Conservation (phyloP, 2,797 vertebrate genomes). For the Chiroxiphia lanceolata region DNA sequence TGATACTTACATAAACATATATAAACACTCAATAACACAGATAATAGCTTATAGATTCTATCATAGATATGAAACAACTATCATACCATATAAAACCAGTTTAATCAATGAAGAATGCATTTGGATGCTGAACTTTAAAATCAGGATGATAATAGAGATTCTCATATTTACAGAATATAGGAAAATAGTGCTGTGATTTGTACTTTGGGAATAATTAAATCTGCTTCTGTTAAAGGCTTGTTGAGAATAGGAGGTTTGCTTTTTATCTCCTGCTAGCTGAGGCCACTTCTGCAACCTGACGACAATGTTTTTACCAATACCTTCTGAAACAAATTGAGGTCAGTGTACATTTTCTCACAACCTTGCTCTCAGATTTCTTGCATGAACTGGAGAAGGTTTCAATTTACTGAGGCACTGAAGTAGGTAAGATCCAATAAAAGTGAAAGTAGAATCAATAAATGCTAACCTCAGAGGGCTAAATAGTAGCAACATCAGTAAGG, state of each 20-base stretch:
- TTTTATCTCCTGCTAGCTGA: slow-evolving; percentile 54
- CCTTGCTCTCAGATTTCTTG: slow-evolving; percentile 73
- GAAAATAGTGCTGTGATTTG: background rate
- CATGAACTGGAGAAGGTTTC: slow-evolving; percentile 79
- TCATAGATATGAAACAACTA: background rate
- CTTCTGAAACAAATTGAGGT: slow-evolving; percentile 77
- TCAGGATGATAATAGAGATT: background rate
- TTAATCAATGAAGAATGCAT: background rate
- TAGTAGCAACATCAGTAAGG: slow-evolving; percentile 66
- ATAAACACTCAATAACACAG: background rate
- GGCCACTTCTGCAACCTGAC: slow-evolving; percentile 58
- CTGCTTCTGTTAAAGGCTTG: background rate
- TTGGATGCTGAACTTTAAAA: background rate
- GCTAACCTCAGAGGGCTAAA: slow-evolving; percentile 72
- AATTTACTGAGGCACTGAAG: slow-evolving; percentile 78
- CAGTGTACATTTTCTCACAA: slow-evolving; percentile 74
- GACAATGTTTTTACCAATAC: slow-evolving; percentile 71
- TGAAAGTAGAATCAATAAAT: slow-evolving; percentile 78
- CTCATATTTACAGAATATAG: background rate
- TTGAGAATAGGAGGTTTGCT: slow-evolving; percentile 33
- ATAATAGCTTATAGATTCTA: background rate
- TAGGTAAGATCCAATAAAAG: slow-evolving; percentile 80
- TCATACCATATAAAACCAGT: background rate
- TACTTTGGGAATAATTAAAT: background rate
- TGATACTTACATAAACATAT: background rate